A percentile compares a stretch with the other conserved stretches of the same genome.
These are phyloP conservation scores for Bradynema listronoti DNA, from an alignment of 1,140 invertebrate species.

Conservation along the genomic window DNA sequence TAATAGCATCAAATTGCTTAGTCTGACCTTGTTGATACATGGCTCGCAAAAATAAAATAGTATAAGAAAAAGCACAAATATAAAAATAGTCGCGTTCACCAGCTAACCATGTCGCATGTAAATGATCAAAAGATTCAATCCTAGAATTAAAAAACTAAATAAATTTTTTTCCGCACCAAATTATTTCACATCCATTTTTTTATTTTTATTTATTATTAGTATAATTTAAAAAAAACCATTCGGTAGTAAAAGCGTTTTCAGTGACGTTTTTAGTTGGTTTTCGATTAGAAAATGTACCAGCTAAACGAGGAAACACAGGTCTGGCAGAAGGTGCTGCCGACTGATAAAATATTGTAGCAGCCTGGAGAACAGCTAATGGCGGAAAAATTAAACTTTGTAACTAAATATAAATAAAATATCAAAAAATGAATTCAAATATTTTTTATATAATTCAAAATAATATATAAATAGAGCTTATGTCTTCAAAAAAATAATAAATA, in stretches of 20 bases:
- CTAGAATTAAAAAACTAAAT: no score
- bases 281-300: neutral
- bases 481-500: no score
- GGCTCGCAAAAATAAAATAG: neutral
- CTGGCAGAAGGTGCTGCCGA: neutral
- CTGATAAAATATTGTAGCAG: neutral
- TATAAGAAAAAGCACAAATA: neutral
- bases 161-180: no score
- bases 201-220: neutral
- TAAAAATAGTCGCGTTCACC: conserved; percentile 1
- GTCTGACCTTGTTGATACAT: neutral
- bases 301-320: conserved; percentile 5
- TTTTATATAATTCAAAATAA: no score
- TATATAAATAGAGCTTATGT: no score
- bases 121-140: neutral
- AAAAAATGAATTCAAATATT: no score
- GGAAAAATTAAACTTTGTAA: no score
- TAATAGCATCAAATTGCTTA: neutral
- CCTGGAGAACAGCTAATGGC: conserved; percentile 1
- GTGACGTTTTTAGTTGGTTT: neutral
- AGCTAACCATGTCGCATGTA: neutral
- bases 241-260: neutral
- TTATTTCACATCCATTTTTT: neutral
- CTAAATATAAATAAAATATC: no score
- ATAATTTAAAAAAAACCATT: conserved; percentile 3